A percentile compares a stretch with the other conserved stretches of the same genome.
Conservation (phyloP, 2,888 invertebrate genomes). For the Cheilosia pagana region DNA sequence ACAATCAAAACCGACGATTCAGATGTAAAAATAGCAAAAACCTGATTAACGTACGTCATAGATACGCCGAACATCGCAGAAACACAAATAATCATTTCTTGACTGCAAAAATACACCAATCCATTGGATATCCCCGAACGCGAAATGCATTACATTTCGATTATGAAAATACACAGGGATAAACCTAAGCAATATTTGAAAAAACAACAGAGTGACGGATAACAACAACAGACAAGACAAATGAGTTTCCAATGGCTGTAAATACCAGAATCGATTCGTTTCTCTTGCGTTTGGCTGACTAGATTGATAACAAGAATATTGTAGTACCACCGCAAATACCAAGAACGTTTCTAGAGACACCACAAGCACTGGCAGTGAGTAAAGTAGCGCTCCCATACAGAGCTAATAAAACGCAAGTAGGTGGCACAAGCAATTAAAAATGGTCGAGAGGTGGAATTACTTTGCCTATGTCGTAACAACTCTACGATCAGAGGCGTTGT, state of each 20-base stretch:
- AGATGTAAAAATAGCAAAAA: constrained; percentile 1
- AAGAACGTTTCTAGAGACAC: constrained; percentile 33
- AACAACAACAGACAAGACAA: background rate
- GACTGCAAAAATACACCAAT: background rate
- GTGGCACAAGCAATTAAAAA: constrained; percentile 72
- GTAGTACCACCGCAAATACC: constrained; percentile 26
- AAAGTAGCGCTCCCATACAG: constrained; percentile 20
- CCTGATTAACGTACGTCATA: background rate
- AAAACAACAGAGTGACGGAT: background rate
- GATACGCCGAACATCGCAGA: background rate
- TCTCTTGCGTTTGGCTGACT: constrained; percentile 31
- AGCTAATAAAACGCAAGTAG: constrained; percentile 59
- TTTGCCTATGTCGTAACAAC: constrained; percentile 73
- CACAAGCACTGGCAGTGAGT: constrained; percentile 14
- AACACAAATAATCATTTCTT: background rate
- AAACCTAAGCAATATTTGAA: background rate
- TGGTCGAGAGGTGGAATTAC: constrained; percentile 67
- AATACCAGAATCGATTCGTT: constrained; percentile 35
- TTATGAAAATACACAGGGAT: background rate
- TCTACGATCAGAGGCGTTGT: constrained; percentile 65
- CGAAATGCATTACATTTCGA: background rate
- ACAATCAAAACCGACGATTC: background rate
- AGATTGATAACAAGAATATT: constrained; percentile 58
- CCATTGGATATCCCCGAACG: background rate
- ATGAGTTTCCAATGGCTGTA: constrained; percentile 7